Percentiles rank a stretch among this genome's conserved stretches.
phyloP scores from a whole-genome alignment of 2,888 invertebrate species.

The Tryphoninae sp. region DNA sequence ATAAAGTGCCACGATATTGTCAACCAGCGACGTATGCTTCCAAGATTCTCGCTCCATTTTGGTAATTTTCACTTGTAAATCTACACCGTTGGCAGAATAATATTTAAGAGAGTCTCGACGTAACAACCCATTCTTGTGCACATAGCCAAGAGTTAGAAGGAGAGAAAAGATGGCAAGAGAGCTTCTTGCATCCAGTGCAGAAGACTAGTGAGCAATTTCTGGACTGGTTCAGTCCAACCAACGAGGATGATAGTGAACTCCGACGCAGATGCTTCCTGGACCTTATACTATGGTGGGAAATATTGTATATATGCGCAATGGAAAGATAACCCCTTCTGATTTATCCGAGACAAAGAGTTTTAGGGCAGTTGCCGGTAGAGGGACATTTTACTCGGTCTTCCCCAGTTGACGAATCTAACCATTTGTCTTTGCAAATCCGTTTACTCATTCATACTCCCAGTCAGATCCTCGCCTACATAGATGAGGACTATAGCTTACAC shows the following conservation, averaged over 20 bases:
- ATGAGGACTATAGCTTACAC: background rate
- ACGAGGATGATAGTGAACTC: slow-evolving; percentile 24
- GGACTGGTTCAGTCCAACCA: slow-evolving; percentile 17
- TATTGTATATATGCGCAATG: background rate
- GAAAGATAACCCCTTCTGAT: slow-evolving; percentile 1
- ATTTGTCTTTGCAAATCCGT: background rate
- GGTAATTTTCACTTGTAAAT: slow-evolving; percentile 17
- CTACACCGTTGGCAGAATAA: slow-evolving; percentile 47
- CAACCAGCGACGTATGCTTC: slow-evolving; percentile 35
- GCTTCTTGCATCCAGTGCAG: slow-evolving; percentile 27
- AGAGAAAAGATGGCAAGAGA: slow-evolving; percentile 13
- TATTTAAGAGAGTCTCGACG: slow-evolving; percentile 50
- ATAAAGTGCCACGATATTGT: slow-evolving; percentile 53
- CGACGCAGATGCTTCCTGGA: slow-evolving; percentile 24
- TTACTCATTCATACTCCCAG: background rate
- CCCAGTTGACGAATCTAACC: slow-evolving; percentile 16
- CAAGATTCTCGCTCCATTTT: slow-evolving; percentile 16
- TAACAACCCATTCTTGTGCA: slow-evolving; percentile 40
- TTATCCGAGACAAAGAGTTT: background rate
- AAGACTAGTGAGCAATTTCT: slow-evolving; percentile 47
- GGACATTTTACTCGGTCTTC: slow-evolving; percentile 10
- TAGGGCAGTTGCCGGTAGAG: background rate
- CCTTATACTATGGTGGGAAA: background rate
- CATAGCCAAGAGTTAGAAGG: slow-evolving; percentile 6
- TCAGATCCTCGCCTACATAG: background rate